Evolutionary conservation across 2,797 vertebrate genomes (phyloP), one percentile per base, ranked within the genome.

Genomic region (Rallus crepitans): DNA sequence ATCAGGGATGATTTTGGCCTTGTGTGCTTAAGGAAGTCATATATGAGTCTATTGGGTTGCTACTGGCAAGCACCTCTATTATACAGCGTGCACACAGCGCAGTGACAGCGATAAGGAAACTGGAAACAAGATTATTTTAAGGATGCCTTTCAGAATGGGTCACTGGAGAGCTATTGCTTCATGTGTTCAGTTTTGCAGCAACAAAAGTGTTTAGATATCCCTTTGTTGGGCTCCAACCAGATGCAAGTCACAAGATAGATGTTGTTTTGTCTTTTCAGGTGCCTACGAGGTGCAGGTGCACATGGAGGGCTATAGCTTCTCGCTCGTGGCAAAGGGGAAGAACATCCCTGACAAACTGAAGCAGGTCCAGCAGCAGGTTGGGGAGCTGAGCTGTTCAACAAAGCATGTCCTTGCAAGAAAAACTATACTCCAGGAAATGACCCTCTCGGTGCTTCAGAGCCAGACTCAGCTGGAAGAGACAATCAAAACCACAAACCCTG

Each of bases 211-310:
- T 93, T 15, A 59, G 77, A 65, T 60, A 73, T 64, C 82, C 70
- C 21, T 76, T n/a, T 77, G 33, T 37, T 96, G 96, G 94, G 77
- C 31, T 31, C 16, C 9, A 53, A 30, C 72, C 91, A 96, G 55
- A 81, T 19, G 30, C 85, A 93, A 94, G 91, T 80, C 83, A 75
- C 65, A 11, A 47, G 53, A 15, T 2, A 37, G 82, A 53, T 80
- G 83, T 30, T 86, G 53, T 65, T 92, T 94, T 95, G 73, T 75
- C 92, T 89, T 92, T 86, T 25, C 82, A 94, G 95, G 87, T 79
- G 68, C 87, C 83, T 86, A 19, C 81, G 25, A 73, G 33, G 60
- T 71, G 83, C 96, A 97, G 96, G 96, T 96, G 92, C 47, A 55
- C 7, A 6, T 88, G 82, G 57, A 96, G 42, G 52, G 73, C 60